Evolutionary conservation across 2,797 vertebrate genomes (phyloP).

Genomic region (Chromis chromis): DNA sequence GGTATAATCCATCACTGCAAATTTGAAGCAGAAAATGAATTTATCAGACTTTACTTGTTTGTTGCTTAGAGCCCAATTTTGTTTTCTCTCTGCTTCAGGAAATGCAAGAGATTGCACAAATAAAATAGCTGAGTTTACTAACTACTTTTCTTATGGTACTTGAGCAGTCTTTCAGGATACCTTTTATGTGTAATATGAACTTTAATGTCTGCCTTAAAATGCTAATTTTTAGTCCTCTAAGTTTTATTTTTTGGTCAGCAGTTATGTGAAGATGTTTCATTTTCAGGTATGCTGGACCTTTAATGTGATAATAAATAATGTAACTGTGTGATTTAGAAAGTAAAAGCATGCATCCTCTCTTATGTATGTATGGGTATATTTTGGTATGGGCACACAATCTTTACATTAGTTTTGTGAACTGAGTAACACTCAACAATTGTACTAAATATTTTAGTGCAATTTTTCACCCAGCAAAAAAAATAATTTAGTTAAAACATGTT

Average conservation of each 20-base stretch:
- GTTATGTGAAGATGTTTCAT: conserved; percentile 23
- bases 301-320: conserved; percentile 7
- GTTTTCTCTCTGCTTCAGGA: conserved; percentile 12
- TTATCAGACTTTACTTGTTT: conserved; percentile 33
- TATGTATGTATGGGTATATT: too few species aligned
- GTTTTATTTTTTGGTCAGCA: conserved; percentile 13
- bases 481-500: neutral
- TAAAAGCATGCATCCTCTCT: too few species aligned
- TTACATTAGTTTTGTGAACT: too few species aligned
- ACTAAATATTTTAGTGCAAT: too few species aligned
- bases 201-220: conserved; percentile 23
- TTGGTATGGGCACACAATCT: too few species aligned
- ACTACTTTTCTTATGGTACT: conserved; percentile 1
- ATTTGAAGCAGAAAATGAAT: conserved; percentile 36
- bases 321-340: neutral
- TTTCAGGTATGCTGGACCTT: conserved; percentile 2
- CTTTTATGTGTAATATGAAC: conserved; percentile 30
- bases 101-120: conserved; percentile 21
- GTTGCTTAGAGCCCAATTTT: conserved; percentile 16
- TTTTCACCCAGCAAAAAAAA: too few species aligned
- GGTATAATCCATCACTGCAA: conserved; percentile 44
- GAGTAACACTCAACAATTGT: too few species aligned
- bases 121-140: conserved; percentile 26
- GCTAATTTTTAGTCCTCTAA: conserved; percentile 1
- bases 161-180: conserved; percentile 12